These are phyloP conservation scores for Bombus difficillimus DNA, from an alignment of 1,140 invertebrate species.

Conservation along the genomic window DNA sequence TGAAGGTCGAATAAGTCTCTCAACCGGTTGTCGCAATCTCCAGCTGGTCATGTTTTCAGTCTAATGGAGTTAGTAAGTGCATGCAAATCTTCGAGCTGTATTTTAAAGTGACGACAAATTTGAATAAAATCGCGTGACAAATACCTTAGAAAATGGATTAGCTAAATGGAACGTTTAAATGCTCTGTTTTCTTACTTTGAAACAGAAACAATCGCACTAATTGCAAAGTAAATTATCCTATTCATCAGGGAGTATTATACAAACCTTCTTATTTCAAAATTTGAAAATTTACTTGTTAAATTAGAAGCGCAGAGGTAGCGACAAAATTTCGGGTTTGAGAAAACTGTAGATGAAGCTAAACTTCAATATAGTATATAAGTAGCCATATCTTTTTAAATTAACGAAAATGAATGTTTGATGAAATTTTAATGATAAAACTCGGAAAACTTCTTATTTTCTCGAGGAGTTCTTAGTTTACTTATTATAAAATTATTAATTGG, in stretches of 20 bases:
- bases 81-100: conserved; percentile 22
- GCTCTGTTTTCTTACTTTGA: background rate
- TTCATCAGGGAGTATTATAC: background rate
- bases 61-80: conserved; percentile 57
- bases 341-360: too few species aligned
- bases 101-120: background rate
- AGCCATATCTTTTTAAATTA: background rate
- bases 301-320: too few species aligned
- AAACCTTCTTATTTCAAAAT: too few species aligned
- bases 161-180: background rate
- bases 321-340: too few species aligned
- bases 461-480: background rate
- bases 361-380: too few species aligned
- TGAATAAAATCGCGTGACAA: background rate
- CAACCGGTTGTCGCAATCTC: conserved; percentile 45
- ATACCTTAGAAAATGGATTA: background rate
- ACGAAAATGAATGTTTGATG: background rate
- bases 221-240: background rate
- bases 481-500: background rate
- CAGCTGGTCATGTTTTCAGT: conserved; percentile 59
- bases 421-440: conserved; percentile 1
- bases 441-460: background rate
- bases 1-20: conserved; percentile 69
- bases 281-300: too few species aligned
- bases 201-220: too few species aligned